Evolutionary conservation across 2,113 vertebrate species (phyloP).

Genomic region (Martes martes): DNA sequence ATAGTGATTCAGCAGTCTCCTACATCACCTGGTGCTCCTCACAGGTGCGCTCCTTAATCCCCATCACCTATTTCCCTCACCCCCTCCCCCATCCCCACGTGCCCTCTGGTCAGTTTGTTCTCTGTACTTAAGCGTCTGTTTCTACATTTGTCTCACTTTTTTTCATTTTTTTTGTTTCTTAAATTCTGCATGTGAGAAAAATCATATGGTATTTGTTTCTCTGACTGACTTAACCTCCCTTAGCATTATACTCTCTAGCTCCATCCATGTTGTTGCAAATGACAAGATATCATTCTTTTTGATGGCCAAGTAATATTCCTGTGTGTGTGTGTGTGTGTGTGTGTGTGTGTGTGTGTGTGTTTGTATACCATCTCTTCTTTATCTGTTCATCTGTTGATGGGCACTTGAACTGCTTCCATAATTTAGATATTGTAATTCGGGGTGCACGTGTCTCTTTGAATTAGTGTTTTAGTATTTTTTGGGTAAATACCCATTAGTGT

Average conservation of each 20-base stretch:
- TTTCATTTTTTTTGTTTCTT: not conserved
- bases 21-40: not conserved
- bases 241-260: not conserved
- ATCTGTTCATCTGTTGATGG: not conserved
- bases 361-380: not conserved
- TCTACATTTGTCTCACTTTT: not conserved
- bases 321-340: not conserved
- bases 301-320: not conserved
- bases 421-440: not conserved
- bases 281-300: not conserved
- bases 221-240: not conserved
- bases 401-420: not conserved
- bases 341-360: too few relatives aligned
- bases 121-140: not conserved
- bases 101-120: not conserved
- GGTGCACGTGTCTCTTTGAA: not conserved
- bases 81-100: too few relatives aligned
- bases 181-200: not conserved
- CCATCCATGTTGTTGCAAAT: not conserved
- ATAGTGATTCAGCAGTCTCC: not conserved
- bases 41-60: not conserved
- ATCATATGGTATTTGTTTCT: not conserved
- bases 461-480: not conserved
- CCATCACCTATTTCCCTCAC: not conserved
- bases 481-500: not conserved